Conservation (phyloP, 1,140 invertebrate genomes). For the Oscheius sp. region DNA sequence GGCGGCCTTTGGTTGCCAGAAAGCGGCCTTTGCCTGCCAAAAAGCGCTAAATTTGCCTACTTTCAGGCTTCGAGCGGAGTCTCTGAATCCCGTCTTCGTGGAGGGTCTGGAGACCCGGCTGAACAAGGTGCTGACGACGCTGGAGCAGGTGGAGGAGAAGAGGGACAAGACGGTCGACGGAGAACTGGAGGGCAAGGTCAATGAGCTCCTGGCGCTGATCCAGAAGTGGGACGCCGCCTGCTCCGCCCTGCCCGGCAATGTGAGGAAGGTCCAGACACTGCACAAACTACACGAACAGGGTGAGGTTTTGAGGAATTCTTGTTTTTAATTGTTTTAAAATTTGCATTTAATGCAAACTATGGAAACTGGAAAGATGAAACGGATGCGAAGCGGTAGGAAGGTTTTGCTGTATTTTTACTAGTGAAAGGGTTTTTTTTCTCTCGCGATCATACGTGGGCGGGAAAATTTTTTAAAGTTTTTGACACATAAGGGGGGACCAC, state of each 20-base stretch:
- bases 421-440: too few relatives aligned
- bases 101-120: slow-evolving; percentile 34
- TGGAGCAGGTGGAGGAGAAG: slow-evolving; percentile 25
- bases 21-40: background rate
- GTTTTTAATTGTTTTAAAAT: background rate
- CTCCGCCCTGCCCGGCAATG: slow-evolving; percentile 31
- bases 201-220: slow-evolving; percentile 40
- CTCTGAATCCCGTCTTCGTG: slow-evolving; percentile 29
- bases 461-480: too few relatives aligned
- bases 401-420: too few relatives aligned
- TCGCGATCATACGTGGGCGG: too few relatives aligned
- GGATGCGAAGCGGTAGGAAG: too few relatives aligned
- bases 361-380: too few relatives aligned
- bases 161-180: slow-evolving; percentile 24
- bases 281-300: slow-evolving; percentile 42
- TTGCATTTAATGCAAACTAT: too few relatives aligned
- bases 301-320: slow-evolving; percentile 2
- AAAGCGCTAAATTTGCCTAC: background rate
- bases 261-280: slow-evolving; percentile 33
- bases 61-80: slow-evolving; percentile 31
- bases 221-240: slow-evolving; percentile 41
- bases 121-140: slow-evolving; percentile 30
- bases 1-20: background rate
- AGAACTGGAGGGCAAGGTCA: slow-evolving; percentile 31
- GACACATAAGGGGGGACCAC: too few relatives aligned